Conservation (phyloP, 2,797 vertebrate species). For the Anguilla marmorata region DNA sequence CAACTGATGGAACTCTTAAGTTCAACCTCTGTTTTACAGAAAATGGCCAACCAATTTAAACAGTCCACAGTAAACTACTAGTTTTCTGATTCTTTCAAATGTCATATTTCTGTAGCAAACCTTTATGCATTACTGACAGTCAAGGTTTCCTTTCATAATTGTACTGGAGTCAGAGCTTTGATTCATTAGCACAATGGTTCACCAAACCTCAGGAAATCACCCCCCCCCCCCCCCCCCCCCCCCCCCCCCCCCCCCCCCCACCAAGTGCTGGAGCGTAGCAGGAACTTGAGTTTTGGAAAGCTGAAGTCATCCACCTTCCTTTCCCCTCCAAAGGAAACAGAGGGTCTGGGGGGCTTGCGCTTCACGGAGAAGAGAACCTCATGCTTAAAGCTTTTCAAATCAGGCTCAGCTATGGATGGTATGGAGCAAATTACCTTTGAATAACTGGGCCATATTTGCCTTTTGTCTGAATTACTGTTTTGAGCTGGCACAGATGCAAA, state of each 20-base stretch:
- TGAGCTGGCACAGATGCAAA: not conserved
- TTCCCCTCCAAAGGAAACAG: slow-evolving; percentile 53
- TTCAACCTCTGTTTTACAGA: not conserved
- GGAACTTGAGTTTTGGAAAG: slow-evolving; percentile 60
- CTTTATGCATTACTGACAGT: slow-evolving; percentile 12
- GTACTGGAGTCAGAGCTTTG: not conserved
- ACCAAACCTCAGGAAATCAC: slow-evolving; percentile 53
- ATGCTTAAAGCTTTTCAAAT: not conserved
- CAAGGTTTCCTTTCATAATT: slow-evolving; percentile 6
- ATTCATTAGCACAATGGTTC: not conserved
- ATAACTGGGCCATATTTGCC: not conserved
- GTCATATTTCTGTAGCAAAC: slow-evolving; percentile 18
- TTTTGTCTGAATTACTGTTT: not conserved
- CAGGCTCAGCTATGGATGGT: not conserved
- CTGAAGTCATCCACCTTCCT: slow-evolving; percentile 66
- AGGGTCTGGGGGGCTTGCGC: slow-evolving; percentile 25
- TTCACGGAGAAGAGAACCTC: not conserved
- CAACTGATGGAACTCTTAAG: not conserved
- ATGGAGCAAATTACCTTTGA: not conserved
- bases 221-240: slow-evolving; percentile 30
- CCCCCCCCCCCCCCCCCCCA: slow-evolving; percentile 21
- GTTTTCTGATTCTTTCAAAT: slow-evolving; percentile 8
- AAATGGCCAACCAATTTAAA: not conserved
- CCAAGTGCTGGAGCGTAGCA: slow-evolving; percentile 38
- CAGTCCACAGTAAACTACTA: slow-evolving; percentile 14